Percentiles rank a stretch among this genome's conserved stretches.
Evolutionary conservation across 2,113 vertebrate genomes (phyloP).

Genomic region (Dryoscopus gambensis): DNA sequence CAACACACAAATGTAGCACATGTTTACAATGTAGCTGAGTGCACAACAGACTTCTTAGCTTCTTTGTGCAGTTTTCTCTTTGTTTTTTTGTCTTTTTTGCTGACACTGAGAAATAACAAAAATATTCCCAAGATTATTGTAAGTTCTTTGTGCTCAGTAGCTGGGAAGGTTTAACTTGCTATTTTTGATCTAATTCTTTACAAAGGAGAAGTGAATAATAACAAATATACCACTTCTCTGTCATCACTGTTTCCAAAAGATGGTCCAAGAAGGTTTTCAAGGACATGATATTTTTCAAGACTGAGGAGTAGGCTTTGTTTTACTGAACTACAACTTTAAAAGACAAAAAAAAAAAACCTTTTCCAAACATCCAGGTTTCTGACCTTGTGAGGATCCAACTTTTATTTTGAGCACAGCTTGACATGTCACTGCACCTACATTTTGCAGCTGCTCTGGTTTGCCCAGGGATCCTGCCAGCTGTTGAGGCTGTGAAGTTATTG

Average conservation of each 20-base stretch:
- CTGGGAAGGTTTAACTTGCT: not conserved
- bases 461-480: not conserved
- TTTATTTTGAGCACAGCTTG: not conserved
- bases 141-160: not conserved
- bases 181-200: not conserved
- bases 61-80: not conserved
- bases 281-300: not conserved
- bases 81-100: not conserved
- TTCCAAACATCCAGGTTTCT: not conserved
- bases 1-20: not conserved
- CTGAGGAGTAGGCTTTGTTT: not conserved
- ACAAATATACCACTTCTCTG: not conserved
- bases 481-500: not conserved
- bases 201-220: not conserved
- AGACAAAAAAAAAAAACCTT: rapidly evolving
- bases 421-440: not conserved
- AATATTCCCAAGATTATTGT: not conserved
- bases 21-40: not conserved
- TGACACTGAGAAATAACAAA: not conserved
- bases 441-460: not conserved
- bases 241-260: not conserved
- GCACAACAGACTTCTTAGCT: not conserved
- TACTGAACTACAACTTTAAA: not conserved
- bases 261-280: not conserved
- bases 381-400: not conserved